Percentiles rank a stretch among this genome's conserved stretches.
These are phyloP conservation scores for Sapayoa aenigma DNA, from an alignment of 2,113 vertebrate genomes.

Conservation along the genomic window DNA sequence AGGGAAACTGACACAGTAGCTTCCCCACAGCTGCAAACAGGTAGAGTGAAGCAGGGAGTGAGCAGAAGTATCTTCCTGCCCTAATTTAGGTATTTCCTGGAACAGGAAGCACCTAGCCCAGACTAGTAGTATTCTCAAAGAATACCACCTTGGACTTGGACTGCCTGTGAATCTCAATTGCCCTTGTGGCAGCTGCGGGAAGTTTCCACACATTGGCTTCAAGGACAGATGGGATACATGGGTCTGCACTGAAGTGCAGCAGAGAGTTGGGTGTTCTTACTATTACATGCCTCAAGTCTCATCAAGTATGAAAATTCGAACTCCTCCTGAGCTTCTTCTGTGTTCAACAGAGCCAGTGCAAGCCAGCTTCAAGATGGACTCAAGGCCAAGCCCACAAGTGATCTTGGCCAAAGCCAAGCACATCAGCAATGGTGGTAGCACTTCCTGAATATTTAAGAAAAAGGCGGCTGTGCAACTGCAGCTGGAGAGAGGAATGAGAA, in stretches of 20 bases:
- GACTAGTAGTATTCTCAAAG: neutral
- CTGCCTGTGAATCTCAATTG: neutral
- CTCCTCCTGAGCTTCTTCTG: neutral
- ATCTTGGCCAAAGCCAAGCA: neutral
- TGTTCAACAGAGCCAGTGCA: neutral
- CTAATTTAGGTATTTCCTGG: neutral
- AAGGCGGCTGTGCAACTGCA: neutral
- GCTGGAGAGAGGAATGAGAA: neutral
- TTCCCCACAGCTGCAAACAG: neutral
- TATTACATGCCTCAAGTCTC: neutral
- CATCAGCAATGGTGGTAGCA: neutral
- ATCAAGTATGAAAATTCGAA: neutral
- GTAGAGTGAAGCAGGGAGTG: neutral
- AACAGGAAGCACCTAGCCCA: neutral
- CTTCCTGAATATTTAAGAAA: neutral
- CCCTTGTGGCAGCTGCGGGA: neutral
- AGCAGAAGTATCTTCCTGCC: neutral
- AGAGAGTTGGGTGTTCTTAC: neutral
- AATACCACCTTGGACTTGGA: neutral
- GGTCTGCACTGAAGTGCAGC: neutral
- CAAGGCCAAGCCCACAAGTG: no score
- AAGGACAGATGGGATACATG: neutral
- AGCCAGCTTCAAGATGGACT: neutral
- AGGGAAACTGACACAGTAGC: neutral
- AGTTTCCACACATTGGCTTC: neutral